These are phyloP conservation scores for Cebidichthys violaceus DNA, from an alignment of 2,113 vertebrate genomes.

Conservation along the genomic window DNA sequence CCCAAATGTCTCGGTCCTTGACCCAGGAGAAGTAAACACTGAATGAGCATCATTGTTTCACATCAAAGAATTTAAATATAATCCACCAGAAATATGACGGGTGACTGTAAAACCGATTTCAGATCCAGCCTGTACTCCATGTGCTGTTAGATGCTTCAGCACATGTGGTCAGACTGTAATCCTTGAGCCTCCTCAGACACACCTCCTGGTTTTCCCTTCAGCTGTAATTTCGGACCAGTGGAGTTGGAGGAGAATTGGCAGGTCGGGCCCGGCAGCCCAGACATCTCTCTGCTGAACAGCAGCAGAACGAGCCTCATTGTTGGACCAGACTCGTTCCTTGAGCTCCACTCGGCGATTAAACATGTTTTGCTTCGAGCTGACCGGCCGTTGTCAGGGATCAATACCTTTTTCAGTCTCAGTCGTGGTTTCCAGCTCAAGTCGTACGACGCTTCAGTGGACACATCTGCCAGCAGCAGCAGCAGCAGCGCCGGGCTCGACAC, in stretches of 20 bases:
- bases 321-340: constrained; percentile 41
- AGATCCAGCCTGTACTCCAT: not conserved
- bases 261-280: not conserved
- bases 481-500: constrained; percentile 19
- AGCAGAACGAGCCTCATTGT: constrained; percentile 30
- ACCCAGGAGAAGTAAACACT: not conserved
- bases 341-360: constrained; percentile 64
- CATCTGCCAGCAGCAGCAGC: constrained; percentile 49
- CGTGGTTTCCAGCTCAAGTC: constrained; percentile 59
- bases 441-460: constrained; percentile 55
- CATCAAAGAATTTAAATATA: not conserved
- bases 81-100: not conserved
- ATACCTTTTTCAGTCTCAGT: constrained; percentile 56
- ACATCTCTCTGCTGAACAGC: constrained; percentile 19
- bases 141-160: constrained; percentile 8
- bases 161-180: constrained; percentile 20
- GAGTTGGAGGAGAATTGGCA: constrained; percentile 31
- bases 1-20: not conserved
- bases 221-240: constrained; percentile 44
- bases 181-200: constrained; percentile 13
- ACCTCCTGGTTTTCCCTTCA: constrained; percentile 24
- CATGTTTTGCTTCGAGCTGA: constrained; percentile 60
- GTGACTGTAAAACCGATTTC: constrained; percentile 7
- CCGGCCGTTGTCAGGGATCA: constrained; percentile 63
- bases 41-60: not conserved